These are phyloP conservation scores for Drosophila recens DNA, from an alignment of 2,888 invertebrate species.

Conservation along the genomic window DNA sequence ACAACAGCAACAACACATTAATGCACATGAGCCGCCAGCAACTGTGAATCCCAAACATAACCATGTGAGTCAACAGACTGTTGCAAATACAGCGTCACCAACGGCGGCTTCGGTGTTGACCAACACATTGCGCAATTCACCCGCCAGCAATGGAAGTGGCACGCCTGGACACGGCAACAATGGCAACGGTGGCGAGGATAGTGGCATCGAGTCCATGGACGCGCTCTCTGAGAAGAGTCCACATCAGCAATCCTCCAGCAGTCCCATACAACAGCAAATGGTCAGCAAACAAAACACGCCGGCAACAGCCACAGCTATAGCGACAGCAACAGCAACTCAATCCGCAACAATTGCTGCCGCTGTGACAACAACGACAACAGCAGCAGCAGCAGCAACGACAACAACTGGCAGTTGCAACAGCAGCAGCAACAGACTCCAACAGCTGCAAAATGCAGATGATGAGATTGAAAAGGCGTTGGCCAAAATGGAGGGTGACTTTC, in stretches of 20 bases:
- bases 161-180: slow-evolving; percentile 81
- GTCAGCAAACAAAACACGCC: slow-evolving; percentile 21
- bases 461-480: slow-evolving; percentile 89
- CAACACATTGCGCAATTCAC: slow-evolving; percentile 83
- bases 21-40: slow-evolving; percentile 38
- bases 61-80: slow-evolving; percentile 31
- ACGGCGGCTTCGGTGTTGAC: slow-evolving; percentile 59
- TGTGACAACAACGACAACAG: slow-evolving; percentile 21
- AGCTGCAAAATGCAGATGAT: slow-evolving; percentile 70
- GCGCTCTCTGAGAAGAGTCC: slow-evolving; percentile 96
- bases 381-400: slow-evolving; percentile 9
- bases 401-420: slow-evolving; percentile 16
- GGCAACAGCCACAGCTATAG: not conserved
- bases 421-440: slow-evolving; percentile 19
- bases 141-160: slow-evolving; percentile 86
- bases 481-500: slow-evolving; percentile 87
- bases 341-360: slow-evolving; percentile 5
- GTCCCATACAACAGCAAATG: slow-evolving; percentile 85
- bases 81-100: slow-evolving; percentile 38
- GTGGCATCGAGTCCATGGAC: slow-evolving; percentile 97
- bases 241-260: slow-evolving; percentile 91
- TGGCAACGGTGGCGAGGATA: slow-evolving; percentile 90
- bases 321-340: slow-evolving; percentile 33
- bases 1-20: slow-evolving; percentile 37
- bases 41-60: slow-evolving; percentile 35